Conservation (phyloP, 1,140 invertebrate species). For the Branchinecta lindahli region DNA sequence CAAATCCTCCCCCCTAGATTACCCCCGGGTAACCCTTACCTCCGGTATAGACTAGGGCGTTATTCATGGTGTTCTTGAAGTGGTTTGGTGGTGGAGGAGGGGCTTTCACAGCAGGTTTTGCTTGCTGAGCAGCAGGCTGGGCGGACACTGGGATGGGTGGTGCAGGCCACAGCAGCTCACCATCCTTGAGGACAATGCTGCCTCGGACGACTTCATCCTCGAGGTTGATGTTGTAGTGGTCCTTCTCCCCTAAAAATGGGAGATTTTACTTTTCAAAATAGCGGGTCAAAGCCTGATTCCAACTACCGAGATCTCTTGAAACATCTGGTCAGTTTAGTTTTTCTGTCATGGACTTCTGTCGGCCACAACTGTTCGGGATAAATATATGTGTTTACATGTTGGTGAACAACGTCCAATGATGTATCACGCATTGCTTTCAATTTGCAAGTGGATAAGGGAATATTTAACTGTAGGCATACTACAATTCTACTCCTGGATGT, state of each 20-base stretch:
- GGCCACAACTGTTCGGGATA: too few relatives aligned
- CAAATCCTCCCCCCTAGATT: too few relatives aligned
- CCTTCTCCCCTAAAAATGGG: conserved; percentile 35
- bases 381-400: too few relatives aligned
- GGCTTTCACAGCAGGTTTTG: conserved; percentile 29
- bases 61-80: conserved; percentile 43
- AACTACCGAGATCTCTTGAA: conserved; percentile 28
- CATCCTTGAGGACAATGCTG: conserved; percentile 55
- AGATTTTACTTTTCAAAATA: not conserved
- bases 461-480: too few relatives aligned
- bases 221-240: conserved; percentile 61
- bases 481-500: not conserved
- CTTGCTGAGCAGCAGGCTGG: conserved; percentile 30
- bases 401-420: too few relatives aligned
- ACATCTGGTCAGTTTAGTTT: conserved; percentile 24
- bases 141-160: conserved; percentile 41
- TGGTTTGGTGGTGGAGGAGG: conserved; percentile 34
- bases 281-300: too few relatives aligned
- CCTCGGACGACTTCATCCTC: conserved; percentile 74
- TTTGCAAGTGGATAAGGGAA: too few relatives aligned
- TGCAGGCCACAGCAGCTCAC: conserved; percentile 63
- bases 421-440: too few relatives aligned
- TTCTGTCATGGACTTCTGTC: conserved; percentile 14
- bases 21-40: conserved; percentile 33
- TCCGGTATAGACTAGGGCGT: conserved; percentile 49